Base-by-base conservation (phyloP, 2,113 vertebrate genomes). In the Trinectes maculatus region DNA sequence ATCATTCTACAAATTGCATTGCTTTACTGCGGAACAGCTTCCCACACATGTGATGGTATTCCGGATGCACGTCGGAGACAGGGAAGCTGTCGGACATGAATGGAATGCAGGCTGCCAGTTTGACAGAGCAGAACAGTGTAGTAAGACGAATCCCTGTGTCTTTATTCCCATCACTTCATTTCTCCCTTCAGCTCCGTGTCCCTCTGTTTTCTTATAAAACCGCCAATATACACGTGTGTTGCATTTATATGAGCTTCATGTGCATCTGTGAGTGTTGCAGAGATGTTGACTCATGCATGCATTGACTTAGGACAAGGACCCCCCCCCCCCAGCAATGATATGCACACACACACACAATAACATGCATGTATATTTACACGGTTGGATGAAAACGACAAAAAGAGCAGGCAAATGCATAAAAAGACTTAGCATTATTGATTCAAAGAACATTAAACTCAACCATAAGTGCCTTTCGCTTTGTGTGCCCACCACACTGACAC, bases 261-360 rank as follows among this genome's bases (percentile, higher is more conserved):
- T 80, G 62, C 31, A 72, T 82, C 9, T 53, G 55, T 55, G 37
- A 36, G 55, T 54, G 48, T 74, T n/a, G n/a, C n/a, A n/a, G n/a
- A n/a, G 52, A 12, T 75, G 77, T 84, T 83, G 81, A 85, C 57
- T 87, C 83, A 82, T 75, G 71, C 83, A 55, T 80, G 85, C 79
- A 71, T 16, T 67, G 65, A 43, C 36, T 74, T 73, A 80, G 79
- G 63, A 81, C 74, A 70, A 85, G 55, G 65, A 83, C 77, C 47
- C 67, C 85, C 77, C 47, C 67, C 85, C 82, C 81, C 69, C 8
- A 82, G 82, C 85, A 69, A 47, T 71, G 44, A 55, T 46, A 81
- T 36, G 70, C 51, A 68, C 46, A 48, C 53, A 57, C 36, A 61
- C 18, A 24, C 29, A 52, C 36, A 44, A n/a, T n/a, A n/a, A 21